phyloP scores from a whole-genome alignment of 2,888 invertebrate species.

The Sceliomorpha sp. region DNA sequence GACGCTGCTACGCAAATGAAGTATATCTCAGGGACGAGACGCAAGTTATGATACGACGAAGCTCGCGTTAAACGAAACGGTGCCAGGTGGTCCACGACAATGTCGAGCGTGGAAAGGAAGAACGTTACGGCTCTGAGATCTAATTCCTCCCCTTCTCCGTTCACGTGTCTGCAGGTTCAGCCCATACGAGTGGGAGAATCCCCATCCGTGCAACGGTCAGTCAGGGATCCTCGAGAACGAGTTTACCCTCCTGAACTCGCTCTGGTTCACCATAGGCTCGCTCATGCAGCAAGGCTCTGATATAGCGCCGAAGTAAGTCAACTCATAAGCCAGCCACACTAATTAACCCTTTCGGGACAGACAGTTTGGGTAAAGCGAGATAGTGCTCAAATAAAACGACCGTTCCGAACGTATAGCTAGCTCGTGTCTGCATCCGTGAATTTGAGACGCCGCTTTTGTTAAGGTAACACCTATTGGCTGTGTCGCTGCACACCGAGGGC shows the following conservation, averaged over 20 bases:
- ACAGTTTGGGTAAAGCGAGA: constrained; percentile 1
- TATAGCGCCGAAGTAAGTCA: constrained; percentile 93
- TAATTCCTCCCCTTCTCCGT: constrained; percentile 68
- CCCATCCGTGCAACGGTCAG: constrained; percentile 91
- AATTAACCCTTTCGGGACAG: constrained; percentile 32
- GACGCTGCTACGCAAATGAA: constrained; percentile 7
- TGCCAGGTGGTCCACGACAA: constrained; percentile 44
- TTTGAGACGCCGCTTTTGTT: neutral
- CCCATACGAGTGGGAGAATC: constrained; percentile 96
- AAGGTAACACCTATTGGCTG: too few relatives aligned
- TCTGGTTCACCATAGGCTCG: constrained; percentile 97
- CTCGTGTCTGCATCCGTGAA: neutral
- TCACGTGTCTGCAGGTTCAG: constrained; percentile 83
- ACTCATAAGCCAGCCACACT: constrained; percentile 28
- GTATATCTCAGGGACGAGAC: constrained; percentile 4
- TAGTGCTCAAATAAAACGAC: neutral
- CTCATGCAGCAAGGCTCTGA: constrained; percentile 96
- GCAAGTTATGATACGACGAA: neutral
- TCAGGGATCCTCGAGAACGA: constrained; percentile 93
- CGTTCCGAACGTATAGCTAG: too few relatives aligned
- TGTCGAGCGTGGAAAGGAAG: neutral
- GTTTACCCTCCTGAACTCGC: constrained; percentile 94
- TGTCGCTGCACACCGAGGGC: too few relatives aligned
- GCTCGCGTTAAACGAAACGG: constrained; percentile 16
- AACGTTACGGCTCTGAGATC: constrained; percentile 59